Conservation (phyloP, 2,888 invertebrate species). For the Pseudanteris insignis region DNA sequence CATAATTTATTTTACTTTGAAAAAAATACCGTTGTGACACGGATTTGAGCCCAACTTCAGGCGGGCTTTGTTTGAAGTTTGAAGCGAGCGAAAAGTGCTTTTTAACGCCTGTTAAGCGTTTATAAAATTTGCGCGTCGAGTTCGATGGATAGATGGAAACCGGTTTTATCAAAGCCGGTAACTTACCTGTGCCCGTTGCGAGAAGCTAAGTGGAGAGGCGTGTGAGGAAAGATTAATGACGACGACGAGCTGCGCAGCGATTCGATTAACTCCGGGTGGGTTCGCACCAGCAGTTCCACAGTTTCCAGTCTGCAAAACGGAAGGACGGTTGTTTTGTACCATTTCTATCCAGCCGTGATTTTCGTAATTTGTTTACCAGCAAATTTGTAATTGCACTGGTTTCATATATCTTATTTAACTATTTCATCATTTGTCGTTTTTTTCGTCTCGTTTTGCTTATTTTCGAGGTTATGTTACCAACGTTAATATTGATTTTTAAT, state of each 20-base stretch:
- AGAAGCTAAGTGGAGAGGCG: conserved; percentile 92
- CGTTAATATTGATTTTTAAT: no score
- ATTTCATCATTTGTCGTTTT: no score
- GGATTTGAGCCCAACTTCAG: no score
- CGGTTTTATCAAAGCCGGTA: conserved; percentile 3
- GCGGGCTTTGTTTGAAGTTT: not conserved
- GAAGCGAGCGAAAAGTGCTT: not conserved
- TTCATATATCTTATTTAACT: no score
- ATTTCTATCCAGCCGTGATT: not conserved
- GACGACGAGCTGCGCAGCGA: conserved; percentile 71
- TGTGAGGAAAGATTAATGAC: conserved; percentile 74
- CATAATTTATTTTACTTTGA: no score
- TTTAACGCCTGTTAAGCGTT: conserved; percentile 14
- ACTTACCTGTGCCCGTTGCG: conserved; percentile 90
- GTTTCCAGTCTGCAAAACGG: conserved; percentile 76
- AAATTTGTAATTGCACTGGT: no score
- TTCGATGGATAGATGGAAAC: not conserved
- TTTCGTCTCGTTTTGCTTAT: no score
- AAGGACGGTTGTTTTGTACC: conserved; percentile 6
- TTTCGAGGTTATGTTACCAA: no score
- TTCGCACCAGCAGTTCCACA: conserved; percentile 85
- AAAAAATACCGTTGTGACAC: no score
- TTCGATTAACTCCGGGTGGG: conserved; percentile 84
- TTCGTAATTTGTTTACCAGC: no score
- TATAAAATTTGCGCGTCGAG: conserved; percentile 8